Percentiles rank a stretch among this genome's conserved stretches.
phyloP scores from a whole-genome alignment of 2,113 vertebrate genomes.

The Sapayoa aenigma region DNA sequence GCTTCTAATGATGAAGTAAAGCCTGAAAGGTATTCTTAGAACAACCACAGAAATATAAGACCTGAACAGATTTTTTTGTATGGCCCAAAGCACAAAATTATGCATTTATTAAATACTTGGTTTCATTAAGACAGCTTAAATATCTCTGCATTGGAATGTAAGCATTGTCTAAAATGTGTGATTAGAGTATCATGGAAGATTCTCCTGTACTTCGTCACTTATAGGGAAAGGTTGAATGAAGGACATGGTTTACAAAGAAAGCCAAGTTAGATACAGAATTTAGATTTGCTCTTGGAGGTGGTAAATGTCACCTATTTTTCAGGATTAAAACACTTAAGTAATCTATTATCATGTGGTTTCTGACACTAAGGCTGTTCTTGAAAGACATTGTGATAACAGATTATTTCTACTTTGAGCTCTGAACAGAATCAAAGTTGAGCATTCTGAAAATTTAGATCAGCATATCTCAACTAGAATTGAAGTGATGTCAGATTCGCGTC shows the following conservation, averaged over 20 bases:
- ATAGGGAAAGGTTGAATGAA: neutral
- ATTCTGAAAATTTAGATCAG: neutral
- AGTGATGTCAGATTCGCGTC: neutral
- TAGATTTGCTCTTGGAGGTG: neutral
- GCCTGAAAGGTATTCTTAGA: neutral
- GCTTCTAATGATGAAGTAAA: neutral
- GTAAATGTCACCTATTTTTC: neutral
- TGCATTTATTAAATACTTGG: neutral
- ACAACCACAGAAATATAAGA: neutral
- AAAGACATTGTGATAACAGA: neutral
- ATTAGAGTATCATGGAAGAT: neutral
- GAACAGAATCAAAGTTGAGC: neutral
- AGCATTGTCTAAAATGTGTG: neutral
- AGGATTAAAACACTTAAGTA: neutral
- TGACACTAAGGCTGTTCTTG: neutral
- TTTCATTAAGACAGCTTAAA: neutral
- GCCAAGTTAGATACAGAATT: neutral
- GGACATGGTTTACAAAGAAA: neutral
- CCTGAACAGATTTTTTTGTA: neutral
- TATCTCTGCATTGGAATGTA: neutral
- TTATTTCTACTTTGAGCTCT: neutral
- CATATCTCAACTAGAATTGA: neutral
- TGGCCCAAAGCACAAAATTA: neutral
- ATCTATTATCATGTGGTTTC: neutral
- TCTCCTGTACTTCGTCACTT: neutral